Evolutionary conservation across 2,113 vertebrate species (phyloP).

Genomic region (Melospiza georgiana): DNA sequence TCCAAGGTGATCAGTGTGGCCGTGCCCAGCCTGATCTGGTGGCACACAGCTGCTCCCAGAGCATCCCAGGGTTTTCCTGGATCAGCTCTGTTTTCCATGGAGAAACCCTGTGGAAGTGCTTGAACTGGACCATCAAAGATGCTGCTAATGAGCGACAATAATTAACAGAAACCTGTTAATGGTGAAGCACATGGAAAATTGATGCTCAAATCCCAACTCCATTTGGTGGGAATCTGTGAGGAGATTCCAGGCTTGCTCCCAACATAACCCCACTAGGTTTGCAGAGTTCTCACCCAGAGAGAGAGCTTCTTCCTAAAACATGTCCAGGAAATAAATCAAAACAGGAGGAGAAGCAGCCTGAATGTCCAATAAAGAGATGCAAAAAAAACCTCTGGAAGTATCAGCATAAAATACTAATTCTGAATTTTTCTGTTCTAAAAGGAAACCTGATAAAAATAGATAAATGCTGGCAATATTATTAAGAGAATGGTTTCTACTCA

Average conservation of each 20-base stretch:
- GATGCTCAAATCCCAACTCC: background rate
- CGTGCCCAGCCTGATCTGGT: rapidly evolving
- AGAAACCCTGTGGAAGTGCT: background rate
- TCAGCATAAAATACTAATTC: background rate
- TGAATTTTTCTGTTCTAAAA: background rate
- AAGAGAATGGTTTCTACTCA: background rate
- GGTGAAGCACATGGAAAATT: background rate
- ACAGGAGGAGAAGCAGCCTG: background rate
- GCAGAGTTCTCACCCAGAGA: background rate
- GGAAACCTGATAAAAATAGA: rapidly evolving
- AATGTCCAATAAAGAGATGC: background rate
- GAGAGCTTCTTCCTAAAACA: background rate
- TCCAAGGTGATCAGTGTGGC: rapidly evolving
- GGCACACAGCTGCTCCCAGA: rapidly evolving
- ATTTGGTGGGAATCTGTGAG: background rate
- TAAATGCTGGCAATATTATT: background rate
- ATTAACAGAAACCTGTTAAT: background rate
- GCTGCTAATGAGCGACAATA: background rate
- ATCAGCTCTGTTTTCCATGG: background rate
- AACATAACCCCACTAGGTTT: background rate
- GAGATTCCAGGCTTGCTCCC: background rate
- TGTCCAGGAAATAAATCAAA: background rate
- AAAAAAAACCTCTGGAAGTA: background rate
- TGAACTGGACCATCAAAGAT: too few relatives aligned
- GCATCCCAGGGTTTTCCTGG: background rate